Evolutionary conservation across 2,888 invertebrate genomes (phyloP), one percentile per base, ranked within the genome.

Genomic region (Deroplatys truncata): DNA sequence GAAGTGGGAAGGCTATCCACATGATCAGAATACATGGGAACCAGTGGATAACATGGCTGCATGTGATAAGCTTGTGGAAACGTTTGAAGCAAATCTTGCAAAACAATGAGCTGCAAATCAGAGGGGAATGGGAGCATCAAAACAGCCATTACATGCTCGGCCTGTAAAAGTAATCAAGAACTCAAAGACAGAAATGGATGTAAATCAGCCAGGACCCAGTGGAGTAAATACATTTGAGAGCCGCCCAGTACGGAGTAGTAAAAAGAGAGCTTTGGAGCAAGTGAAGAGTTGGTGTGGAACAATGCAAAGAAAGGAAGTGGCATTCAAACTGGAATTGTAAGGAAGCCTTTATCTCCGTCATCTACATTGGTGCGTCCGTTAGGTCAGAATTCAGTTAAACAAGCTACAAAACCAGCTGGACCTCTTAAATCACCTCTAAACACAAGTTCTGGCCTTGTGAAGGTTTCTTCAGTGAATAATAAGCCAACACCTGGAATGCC

Each of bases 21-120:
- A 96, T 92, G 96, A 97, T 90, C 96, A 97, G 91, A 97, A 97
- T 92, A 97, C 97, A 9, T 98, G 98, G 98, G 98, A 98, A 93
- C 97, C 97, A 0, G 95, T 96, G 43, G 95, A 96, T 89, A 96
- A 97, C 92, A 95, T 98, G 92, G 96, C 96, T 90, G 96, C 96
- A 1, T 98, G 97, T 92, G 96, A 97, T 92, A 95, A 96, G 92
- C 94, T 97, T 90, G 93, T 98, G 88, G 97, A 97, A 90, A 97
- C 97, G 85, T 98, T 97, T 92, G 97, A 98, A 93, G 96, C 96
- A 91, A 96, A 97, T 92, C 94, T 97, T 86, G 97, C 97, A 1
- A 95, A 96, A 7, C 96, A 97, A 92, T 97, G 97, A 92, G 96
- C 96, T 20, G 56, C 56, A 72, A 72, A 72, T 15, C 89, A 88